Base-by-base conservation (phyloP, 1,140 invertebrate genomes). In the Drosophila repletoides region DNA sequence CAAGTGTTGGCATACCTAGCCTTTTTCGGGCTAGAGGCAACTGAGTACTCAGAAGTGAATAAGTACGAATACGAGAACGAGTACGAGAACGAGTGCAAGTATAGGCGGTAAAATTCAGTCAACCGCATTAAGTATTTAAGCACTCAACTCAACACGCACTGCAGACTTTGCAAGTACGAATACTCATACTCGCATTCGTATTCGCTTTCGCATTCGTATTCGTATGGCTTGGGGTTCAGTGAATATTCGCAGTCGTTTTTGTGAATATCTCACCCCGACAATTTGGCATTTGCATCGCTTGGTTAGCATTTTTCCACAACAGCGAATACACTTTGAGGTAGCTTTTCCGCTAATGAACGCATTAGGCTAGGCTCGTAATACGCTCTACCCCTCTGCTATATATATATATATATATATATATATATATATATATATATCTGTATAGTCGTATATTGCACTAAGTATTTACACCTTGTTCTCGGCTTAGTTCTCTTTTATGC, bases 61-160 rank as follows among this genome's bases (percentile, higher is more conserved):
- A n/a, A n/a, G n/a, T n/a, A n/a, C n/a, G n/a, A n/a, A n/a, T 19
- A 43, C 12, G 60, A 63, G 63, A 53, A 33, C 15, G 14, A 51
- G 34, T 31, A 15, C 19, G 15, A 43, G 34, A 41, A 41, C 60
- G 73, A 84, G 79, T 81, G 79, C 72, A 81, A 80, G 76, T 81
- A 83, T 83, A 14, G 31, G 74, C 80, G 79, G 80, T 66, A 87
- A 84, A 71, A 86, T 72, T 80, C 80, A 84, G 75, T 87, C 80
- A 87, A 87, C 75, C 80, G 63, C 81, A 80, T 76, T 80, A 84
- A 84, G 80, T 84, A 84, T 86, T 84, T 84, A 84, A 84, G 81
- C 75, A 86, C 76, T 83, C 69, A 77, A 67, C 79, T 83, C 73
- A 77, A 70, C 77, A 81, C 73, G 59, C 74, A 64, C 59, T 61